Conservation (phyloP, 2,888 invertebrate genomes). For the Pelosia muscerda region DNA sequence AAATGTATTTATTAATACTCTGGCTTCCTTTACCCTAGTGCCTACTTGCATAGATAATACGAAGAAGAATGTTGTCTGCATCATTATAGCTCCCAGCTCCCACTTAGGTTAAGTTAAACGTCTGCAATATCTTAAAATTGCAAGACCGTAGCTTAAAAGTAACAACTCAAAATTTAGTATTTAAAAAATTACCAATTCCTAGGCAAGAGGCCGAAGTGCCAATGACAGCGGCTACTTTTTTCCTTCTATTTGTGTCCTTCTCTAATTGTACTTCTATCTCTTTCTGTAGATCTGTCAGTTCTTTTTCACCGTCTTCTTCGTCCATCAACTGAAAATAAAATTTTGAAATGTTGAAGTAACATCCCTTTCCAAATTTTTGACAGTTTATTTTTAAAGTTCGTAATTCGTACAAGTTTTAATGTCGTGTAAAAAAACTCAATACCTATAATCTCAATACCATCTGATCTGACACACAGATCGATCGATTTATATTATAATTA, state of each 20-base stretch:
- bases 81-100: no score
- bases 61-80: no score
- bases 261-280: slow-evolving; percentile 95
- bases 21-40: no score
- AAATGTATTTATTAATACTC: no score
- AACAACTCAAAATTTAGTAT: neutral
- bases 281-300: slow-evolving; percentile 92
- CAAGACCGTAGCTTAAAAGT: neutral
- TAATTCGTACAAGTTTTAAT: neutral
- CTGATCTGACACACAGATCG: neutral
- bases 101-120: no score
- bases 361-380: neutral
- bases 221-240: slow-evolving; percentile 54
- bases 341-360: neutral
- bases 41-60: no score
- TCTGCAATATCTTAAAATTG: neutral
- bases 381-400: neutral
- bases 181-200: slow-evolving; percentile 41
- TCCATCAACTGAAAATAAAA: slow-evolving; percentile 79
- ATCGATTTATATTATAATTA: neutral
- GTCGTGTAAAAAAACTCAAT: neutral
- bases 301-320: slow-evolving; percentile 88
- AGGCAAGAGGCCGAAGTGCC: slow-evolving; percentile 40
- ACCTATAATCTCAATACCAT: no score
- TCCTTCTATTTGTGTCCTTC: slow-evolving; percentile 84